Conservation (phyloP, 2,888 invertebrate genomes). For the Cosmia pyralina region DNA sequence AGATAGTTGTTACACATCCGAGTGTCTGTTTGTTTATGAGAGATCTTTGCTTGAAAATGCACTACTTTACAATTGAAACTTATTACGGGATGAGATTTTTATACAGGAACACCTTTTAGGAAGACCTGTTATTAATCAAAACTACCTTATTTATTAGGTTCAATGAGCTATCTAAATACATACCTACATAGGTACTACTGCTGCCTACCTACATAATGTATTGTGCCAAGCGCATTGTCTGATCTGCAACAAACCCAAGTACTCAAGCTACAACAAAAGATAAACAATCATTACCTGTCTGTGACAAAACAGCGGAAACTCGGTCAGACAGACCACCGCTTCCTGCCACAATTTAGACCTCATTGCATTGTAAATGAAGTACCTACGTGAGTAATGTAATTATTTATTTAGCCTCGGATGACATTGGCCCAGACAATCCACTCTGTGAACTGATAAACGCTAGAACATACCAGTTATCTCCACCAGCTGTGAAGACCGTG, state of each 20-base stretch:
- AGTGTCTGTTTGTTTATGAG: background rate
- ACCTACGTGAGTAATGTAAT: slow-evolving; percentile 40
- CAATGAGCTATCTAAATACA: background rate
- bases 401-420: slow-evolving; percentile 34
- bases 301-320: slow-evolving; percentile 52
- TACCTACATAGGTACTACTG: background rate
- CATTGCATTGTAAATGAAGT: slow-evolving; percentile 40
- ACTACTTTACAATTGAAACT: background rate
- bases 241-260: slow-evolving; percentile 4
- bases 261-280: slow-evolving; percentile 20
- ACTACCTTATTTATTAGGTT: too few relatives aligned
- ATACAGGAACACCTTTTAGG: background rate
- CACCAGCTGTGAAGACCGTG: slow-evolving; percentile 6
- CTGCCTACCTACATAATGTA: background rate
- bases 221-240: slow-evolving; percentile 39
- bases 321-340: slow-evolving; percentile 20
- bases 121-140: background rate
- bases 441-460: slow-evolving; percentile 34
- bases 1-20: background rate
- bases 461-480: slow-evolving; percentile 39
- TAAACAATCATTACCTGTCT: slow-evolving; percentile 23
- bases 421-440: slow-evolving; percentile 33
- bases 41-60: background rate
- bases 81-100: background rate
- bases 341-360: slow-evolving; percentile 43